Evolutionary conservation across 1,140 invertebrate species (phyloP).

Genomic region (Nasonia giraulti): DNA sequence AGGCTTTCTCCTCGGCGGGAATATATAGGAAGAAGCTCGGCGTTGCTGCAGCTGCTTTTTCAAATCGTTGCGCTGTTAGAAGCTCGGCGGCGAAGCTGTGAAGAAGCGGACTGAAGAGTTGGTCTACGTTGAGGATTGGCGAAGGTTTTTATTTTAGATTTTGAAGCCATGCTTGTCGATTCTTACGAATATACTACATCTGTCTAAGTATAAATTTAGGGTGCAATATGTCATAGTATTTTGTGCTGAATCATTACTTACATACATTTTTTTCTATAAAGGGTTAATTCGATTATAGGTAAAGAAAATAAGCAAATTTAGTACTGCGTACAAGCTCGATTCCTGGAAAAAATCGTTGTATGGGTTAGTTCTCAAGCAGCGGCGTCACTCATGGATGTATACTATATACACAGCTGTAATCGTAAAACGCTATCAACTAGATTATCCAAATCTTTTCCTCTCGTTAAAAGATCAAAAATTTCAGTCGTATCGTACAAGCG

Average conservation of each 20-base stretch:
- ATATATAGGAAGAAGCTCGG: not conserved
- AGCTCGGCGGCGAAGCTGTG: not conserved
- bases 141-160: not conserved
- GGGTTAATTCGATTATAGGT: not conserved
- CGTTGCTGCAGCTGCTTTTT: not conserved
- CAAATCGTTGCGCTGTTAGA: not conserved
- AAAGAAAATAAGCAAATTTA: not conserved
- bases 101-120: not conserved
- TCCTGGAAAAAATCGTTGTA: not conserved
- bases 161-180: not conserved
- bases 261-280: no score
- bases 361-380: constrained; percentile 7
- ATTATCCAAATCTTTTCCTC: not conserved
- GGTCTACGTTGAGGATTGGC: not conserved
- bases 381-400: not conserved
- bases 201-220: no score
- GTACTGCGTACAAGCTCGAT: not conserved
- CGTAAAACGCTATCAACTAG: not conserved
- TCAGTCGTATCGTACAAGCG: not conserved
- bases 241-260: no score
- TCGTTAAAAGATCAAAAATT: not conserved
- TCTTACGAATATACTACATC: not conserved
- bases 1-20: not conserved
- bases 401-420: not conserved
- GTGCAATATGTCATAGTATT: no score